phyloP scores from a whole-genome alignment of 2,888 invertebrate species.

The Bursaphelenchus okinawaensis region DNA sequence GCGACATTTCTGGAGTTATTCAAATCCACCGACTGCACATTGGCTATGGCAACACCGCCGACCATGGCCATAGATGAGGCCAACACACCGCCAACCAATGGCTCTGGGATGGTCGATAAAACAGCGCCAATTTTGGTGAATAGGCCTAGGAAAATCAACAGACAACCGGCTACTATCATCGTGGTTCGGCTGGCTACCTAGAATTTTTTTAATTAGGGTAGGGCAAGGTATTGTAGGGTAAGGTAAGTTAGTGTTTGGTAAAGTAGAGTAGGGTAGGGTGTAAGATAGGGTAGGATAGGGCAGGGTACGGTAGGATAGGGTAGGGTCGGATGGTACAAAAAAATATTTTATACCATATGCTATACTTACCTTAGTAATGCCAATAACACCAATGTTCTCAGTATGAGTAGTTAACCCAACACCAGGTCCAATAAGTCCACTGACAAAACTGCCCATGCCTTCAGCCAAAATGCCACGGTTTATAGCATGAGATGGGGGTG shows the following conservation, averaged over 20 bases:
- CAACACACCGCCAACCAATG: constrained; percentile 60
- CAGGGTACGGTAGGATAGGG: too few relatives aligned
- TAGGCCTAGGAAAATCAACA: constrained; percentile 60
- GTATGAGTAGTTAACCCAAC: constrained; percentile 81
- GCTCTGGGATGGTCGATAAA: constrained; percentile 62
- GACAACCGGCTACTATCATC: constrained; percentile 59
- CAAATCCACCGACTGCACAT: constrained; percentile 68
- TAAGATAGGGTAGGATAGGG: too few relatives aligned
- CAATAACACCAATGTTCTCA: constrained; percentile 82
- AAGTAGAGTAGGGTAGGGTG: too few relatives aligned
- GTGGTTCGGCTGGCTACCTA: constrained; percentile 61
- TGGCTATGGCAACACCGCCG: constrained; percentile 56
- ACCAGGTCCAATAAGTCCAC: constrained; percentile 78
- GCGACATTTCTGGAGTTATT: constrained; percentile 80
- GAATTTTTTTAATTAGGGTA: too few relatives aligned
- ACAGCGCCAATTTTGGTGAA: constrained; percentile 61
- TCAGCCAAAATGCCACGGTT: constrained; percentile 80
- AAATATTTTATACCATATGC: neutral
- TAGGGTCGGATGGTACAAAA: too few relatives aligned
- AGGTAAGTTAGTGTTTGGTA: too few relatives aligned
- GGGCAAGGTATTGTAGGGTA: too few relatives aligned
- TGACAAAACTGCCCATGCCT: constrained; percentile 67
- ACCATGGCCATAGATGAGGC: constrained; percentile 59
- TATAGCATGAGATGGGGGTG: constrained; percentile 78
- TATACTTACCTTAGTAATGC: constrained; percentile 70